A percentile compares a stretch with the other conserved stretches of the same genome.
phyloP scores from a whole-genome alignment of 2,113 vertebrate genomes.

The Cyrtonyx montezumae region DNA sequence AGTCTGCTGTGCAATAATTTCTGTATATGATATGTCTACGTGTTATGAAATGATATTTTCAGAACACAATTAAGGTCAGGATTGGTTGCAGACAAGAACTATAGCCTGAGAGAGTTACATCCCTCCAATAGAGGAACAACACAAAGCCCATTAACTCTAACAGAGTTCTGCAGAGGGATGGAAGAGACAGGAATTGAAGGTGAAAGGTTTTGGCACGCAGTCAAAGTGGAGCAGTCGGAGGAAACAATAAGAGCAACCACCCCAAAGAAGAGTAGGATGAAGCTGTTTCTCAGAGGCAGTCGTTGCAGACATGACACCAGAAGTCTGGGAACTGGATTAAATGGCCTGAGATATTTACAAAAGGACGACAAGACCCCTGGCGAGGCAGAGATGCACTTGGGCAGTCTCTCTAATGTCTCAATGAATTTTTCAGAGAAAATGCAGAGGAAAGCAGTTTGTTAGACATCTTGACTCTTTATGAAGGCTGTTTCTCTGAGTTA shows the following conservation, averaged over 20 bases:
- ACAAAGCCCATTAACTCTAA: neutral
- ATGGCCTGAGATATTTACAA: neutral
- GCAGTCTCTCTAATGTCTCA: neutral
- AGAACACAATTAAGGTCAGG: neutral
- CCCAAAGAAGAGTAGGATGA: neutral
- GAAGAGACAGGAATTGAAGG: neutral
- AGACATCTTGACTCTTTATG: neutral
- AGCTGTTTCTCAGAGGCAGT: neutral
- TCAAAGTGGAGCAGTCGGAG: neutral
- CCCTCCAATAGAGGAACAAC: neutral
- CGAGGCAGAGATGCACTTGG: neutral
- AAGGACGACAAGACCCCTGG: neutral
- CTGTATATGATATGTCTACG: neutral
- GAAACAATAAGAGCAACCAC: neutral
- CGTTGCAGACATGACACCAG: neutral
- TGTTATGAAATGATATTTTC: neutral
- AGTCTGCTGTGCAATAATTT: neutral
- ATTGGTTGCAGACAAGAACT: neutral
- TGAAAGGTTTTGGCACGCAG: neutral
- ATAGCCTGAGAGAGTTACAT: neutral
- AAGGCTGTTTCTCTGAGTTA: neutral
- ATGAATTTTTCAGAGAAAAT: neutral
- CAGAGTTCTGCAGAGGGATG: fast-evolving
- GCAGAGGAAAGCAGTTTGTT: neutral
- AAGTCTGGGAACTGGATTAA: neutral